These are phyloP conservation scores for Anagrus nilaparvatae DNA, from an alignment of 1,140 invertebrate genomes.

Conservation along the genomic window DNA sequence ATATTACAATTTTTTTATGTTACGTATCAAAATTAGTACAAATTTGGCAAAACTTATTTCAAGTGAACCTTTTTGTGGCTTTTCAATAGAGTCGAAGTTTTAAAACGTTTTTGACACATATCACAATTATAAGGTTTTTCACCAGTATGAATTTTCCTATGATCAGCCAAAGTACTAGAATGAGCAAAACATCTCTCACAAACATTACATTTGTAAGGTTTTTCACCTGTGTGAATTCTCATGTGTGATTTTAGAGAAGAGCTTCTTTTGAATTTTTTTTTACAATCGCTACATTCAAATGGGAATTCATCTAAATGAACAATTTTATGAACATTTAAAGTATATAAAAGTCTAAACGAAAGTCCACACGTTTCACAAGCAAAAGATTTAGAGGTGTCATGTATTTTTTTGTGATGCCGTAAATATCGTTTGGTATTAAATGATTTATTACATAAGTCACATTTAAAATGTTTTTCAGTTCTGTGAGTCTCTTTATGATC, in stretches of 20 bases:
- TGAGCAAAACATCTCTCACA: constrained; percentile 67
- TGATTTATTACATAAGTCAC: constrained; percentile 57
- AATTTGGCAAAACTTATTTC: too few relatives aligned
- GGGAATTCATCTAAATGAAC: constrained; percentile 57
- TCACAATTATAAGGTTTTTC: constrained; percentile 71
- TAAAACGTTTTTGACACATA: constrained; percentile 60
- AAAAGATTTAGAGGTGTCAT: too few relatives aligned
- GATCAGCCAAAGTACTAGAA: constrained; percentile 63
- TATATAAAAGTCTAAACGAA: constrained; percentile 38
- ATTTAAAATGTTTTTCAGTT: constrained; percentile 52
- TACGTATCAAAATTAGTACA: too few relatives aligned
- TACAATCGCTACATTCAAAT: constrained; percentile 50
- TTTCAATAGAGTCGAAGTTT: too few relatives aligned
- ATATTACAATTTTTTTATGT: too few relatives aligned
- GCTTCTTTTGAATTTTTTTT: constrained; percentile 59
- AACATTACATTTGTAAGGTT: constrained; percentile 61
- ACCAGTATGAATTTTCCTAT: constrained; percentile 71
- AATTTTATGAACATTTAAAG: too few relatives aligned
- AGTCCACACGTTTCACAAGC: constrained; percentile 43
- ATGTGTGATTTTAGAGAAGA: constrained; percentile 57
- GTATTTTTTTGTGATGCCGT: too few relatives aligned
- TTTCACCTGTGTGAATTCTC: constrained; percentile 59
- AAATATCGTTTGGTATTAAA: constrained; percentile 63
- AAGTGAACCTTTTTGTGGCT: too few relatives aligned
- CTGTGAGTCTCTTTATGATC: constrained; percentile 64